Base-by-base conservation (phyloP, 1,140 invertebrate species). In the Carposina sasakii region DNA sequence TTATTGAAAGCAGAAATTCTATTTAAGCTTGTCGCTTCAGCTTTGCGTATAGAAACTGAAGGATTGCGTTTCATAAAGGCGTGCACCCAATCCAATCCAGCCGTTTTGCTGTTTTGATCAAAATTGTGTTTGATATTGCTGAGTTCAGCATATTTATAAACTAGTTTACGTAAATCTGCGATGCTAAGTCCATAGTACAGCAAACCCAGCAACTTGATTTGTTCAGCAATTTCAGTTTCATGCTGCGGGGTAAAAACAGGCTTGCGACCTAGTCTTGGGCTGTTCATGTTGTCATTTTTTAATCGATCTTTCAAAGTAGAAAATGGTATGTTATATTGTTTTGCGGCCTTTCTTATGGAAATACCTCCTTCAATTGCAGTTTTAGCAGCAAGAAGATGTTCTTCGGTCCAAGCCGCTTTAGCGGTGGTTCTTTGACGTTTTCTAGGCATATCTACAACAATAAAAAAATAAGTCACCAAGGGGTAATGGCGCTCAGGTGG, bases 191-290 rank as follows among this genome's bases (percentile, higher is more conserved):
- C 48, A 37, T 57, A 54, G 28, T 48, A 57, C 4, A 60, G 53
- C 34, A 44, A 50, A 49, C 49, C 46, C 46, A 60, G 46, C n/a
- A n/a, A n/a, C 46, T 55, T 60, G 5, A 56, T 44, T 51, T 51
- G 59, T 56, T 64, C 56, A 46, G 56, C 56, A 54, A 65, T 60
- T 62, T 67, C 56, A 56, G 1, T 57, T 64, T 69, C 61, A 56
- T 67, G 55, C 46, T 63, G 50, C 57, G 26, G 54, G 44, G 57
- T 63, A 23, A 63, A 66, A 60, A 67, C 26, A 2, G 57, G 53
- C 54, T 61, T 67, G 13, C 54, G 54, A 52, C 63, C 53, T 55
- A 61, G 51, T 37, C 36, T 59, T 67, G 48, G 53, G 42, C 36
- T 61, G 60, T 22, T 44, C 42, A 52, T 47, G 23, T 59, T 52